phyloP scores from a whole-genome alignment of 2,888 invertebrate species.

The Amphipoea lucens region DNA sequence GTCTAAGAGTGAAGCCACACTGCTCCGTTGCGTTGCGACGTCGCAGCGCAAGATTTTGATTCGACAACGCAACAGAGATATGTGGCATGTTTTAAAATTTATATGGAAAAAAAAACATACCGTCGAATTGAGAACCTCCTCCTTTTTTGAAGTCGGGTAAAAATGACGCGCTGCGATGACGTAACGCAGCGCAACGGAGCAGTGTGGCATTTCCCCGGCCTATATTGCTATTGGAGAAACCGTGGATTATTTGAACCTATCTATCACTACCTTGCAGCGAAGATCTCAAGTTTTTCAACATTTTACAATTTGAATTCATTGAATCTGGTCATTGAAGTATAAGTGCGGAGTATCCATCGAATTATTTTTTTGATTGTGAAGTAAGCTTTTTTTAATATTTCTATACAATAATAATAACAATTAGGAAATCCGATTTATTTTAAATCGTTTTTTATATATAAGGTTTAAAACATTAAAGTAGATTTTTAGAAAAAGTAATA shows the following conservation, averaged over 20 bases:
- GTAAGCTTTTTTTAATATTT: constrained; percentile 31
- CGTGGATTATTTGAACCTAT: not conserved
- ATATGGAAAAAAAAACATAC: no score
- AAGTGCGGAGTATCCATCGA: constrained; percentile 54
- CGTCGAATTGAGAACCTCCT: no score
- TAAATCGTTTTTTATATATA: constrained; percentile 39
- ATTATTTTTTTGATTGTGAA: constrained; percentile 48
- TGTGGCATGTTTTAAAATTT: no score
- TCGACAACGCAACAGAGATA: no score
- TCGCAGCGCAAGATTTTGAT: no score
- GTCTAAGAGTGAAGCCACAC: not conserved
- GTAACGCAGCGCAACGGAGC: no score
- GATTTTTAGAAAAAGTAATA: constrained; percentile 35
- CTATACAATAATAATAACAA: constrained; percentile 23
- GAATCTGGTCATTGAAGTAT: constrained; percentile 27
- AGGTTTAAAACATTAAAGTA: constrained; percentile 29
- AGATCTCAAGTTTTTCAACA: not conserved
- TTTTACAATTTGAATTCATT: not conserved
- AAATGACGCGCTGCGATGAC: no score
- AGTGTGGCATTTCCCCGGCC: not conserved
- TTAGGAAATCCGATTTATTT: constrained; percentile 47
- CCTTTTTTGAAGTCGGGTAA: no score
- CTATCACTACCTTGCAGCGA: not conserved
- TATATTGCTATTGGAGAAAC: not conserved
- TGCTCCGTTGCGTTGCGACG: no score